Base-by-base conservation (phyloP, 2,797 vertebrate genomes). In the Novumbra hubbsi region DNA sequence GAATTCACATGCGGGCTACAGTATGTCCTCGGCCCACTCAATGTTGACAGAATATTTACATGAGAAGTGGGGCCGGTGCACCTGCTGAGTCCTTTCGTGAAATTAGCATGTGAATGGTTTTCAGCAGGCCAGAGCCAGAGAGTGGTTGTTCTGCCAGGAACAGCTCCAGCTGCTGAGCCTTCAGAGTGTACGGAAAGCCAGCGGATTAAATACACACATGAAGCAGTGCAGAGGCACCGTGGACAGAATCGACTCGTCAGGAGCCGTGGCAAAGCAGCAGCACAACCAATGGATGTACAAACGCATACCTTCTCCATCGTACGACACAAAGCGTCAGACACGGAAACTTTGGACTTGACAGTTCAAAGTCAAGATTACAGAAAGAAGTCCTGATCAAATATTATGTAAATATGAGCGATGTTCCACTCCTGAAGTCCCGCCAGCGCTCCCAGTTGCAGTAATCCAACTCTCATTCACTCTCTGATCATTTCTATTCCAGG, bases 31-130 rank as follows among this genome's bases (percentile, higher is more conserved):
- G 6, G 62, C 28, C 28, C 49, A 57, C 55, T 21, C 57, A 50
- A 68, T 57, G 65, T n/a, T 79, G 64, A 76, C 72, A 74, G 38
- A 68, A 60, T 34, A 66, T 72, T 72, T 57, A 45, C 63, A 32
- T 65, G 63, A 66, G 30, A 32, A 66, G 17, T 68, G 41, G 32
- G 73, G 17, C 66, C n/a, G 48, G 73, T 12, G 50, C 66, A 63
- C 34, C 73, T 74, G 55, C 55, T 68, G 49, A 69, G 55, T 69
- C 50, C 52, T 19, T 49, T 62, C 38, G 14, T 45, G 11, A 45
- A 45, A 45, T 45, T 45, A 45, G 41, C 41, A 60, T 60, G 55
- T 60, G 55, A 24, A 24, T 60, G 55, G 55, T 60, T 60, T 0
- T 9, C 21, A 60, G 21, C 55, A 60, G 55, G 55, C 21, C 55